phyloP scores from a whole-genome alignment of 2,888 invertebrate genomes.

The Spilarctia lutea region DNA sequence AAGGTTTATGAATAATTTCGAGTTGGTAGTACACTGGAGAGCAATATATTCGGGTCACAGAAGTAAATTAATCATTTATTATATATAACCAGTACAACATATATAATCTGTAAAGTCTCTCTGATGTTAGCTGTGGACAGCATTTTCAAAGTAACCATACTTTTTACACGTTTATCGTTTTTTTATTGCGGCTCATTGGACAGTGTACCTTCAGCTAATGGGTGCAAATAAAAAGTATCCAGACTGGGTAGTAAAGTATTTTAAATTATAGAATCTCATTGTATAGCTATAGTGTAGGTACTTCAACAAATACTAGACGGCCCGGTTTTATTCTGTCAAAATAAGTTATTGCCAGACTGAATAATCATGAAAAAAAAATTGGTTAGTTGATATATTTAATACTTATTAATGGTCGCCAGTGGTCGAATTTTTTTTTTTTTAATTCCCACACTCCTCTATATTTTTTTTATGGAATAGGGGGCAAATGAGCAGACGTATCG shows the following conservation, averaged over 20 bases:
- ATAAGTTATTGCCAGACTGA: too few species aligned
- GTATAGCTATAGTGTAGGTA: too few species aligned
- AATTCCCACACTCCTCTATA: too few species aligned
- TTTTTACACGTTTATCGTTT: slow-evolving; percentile 42
- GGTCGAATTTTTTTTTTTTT: too few species aligned
- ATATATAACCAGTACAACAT: neutral
- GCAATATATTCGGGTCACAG: neutral
- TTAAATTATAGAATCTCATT: neutral
- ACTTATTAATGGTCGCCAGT: too few species aligned
- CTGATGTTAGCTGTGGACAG: slow-evolving; percentile 35
- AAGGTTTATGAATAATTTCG: slow-evolving; percentile 11
- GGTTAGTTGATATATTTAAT: too few species aligned
- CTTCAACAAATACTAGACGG: neutral
- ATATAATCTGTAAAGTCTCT: slow-evolving; percentile 2
- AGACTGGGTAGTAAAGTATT: neutral
- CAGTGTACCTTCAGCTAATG: slow-evolving; percentile 47
- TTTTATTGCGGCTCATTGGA: slow-evolving; percentile 48
- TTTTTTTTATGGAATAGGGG: too few species aligned
- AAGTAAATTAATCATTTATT: neutral
- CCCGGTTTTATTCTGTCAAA: too few species aligned
- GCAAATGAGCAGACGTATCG: too few species aligned
- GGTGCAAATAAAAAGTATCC: slow-evolving; percentile 24
- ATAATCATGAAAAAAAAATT: too few species aligned
- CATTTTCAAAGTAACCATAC: slow-evolving; percentile 52
- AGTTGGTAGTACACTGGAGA: neutral